Base-by-base conservation (phyloP, 53 echinoderm and acorn worm genomes). In the Astropecten irregularis region DNA sequence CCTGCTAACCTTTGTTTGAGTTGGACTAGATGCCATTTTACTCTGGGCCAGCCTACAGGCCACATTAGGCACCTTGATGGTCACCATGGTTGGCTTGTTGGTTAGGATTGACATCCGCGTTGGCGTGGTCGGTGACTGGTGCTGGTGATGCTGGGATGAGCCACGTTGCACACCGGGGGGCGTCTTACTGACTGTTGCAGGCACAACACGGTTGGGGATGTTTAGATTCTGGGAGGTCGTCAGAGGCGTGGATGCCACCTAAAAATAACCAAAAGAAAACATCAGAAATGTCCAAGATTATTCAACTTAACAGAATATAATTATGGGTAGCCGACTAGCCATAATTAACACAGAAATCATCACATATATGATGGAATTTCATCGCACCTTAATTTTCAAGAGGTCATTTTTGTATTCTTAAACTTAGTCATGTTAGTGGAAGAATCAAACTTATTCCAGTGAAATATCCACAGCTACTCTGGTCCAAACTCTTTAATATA, bases 31-130 rank as follows among this genome's bases (percentile, higher is more conserved):
- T 42, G 61, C 16, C 32, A 59, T 28, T 32, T 79, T 79, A 32
- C 79, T 79, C 79, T 62, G 79, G 8, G 85, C 81, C 49, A 95
- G 84, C 53, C 95, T 74, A 42, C 84, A 79, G 9, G 91, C 82
- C 32, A 95, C 90, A 29, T 95, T 91, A 47, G 91, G 91, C 69
- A 91, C 91, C 66, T 91, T 91, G 76, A 95, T 95, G 55, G 90
- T 85, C 20, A 95, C 87, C 81, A 86, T 91, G 10, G 93, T 84
- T 19, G 95, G 95, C 62, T 93, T 95, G 48, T 95, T 95, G 67
- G 95, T 95, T 47, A 95, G 36, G 57, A 95, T 95, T 21, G 95
- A 95, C 89, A 95, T 93, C 23, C 95, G 68, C 22, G 95, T 88
- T 1, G 95, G 95, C 9, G 93, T 95, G 62, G 86, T 70, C 18